Percentiles rank a stretch among this genome's conserved stretches.
These are phyloP conservation scores for Athene cunicularia DNA, from an alignment of 2,113 vertebrate species.

Conservation along the genomic window DNA sequence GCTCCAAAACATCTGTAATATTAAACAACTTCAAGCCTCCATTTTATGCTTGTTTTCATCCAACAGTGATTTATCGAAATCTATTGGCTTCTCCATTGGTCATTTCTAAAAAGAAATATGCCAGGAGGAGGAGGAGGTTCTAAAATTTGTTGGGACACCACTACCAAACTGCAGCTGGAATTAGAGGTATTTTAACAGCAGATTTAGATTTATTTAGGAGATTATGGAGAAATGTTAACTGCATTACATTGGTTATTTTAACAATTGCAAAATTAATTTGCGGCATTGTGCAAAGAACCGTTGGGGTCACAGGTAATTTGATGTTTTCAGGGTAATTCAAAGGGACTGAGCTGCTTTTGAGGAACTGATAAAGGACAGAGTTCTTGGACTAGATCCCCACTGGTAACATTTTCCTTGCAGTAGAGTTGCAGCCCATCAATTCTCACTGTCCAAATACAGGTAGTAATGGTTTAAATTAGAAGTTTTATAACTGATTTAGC, in stretches of 20 bases:
- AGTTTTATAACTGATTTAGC: conserved; percentile 59
- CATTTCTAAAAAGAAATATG: conserved; percentile 53
- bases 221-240: conserved; percentile 45
- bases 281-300: neutral
- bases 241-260: neutral
- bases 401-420: conserved; percentile 1
- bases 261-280: neutral
- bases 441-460: conserved; percentile 60
- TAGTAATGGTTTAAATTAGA: conserved; percentile 64
- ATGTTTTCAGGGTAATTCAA: neutral
- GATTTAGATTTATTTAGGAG: conserved; percentile 52
- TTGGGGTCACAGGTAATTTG: neutral
- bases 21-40: conserved; percentile 68
- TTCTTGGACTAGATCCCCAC: conserved; percentile 17
- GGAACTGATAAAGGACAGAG: neutral
- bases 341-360: conserved; percentile 4
- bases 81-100: conserved; percentile 41
- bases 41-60: conserved; percentile 62
- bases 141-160: neutral
- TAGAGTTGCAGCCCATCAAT: conserved; percentile 21
- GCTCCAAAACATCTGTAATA: conserved; percentile 65
- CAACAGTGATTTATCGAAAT: conserved; percentile 64
- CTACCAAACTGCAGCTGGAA: conserved; percentile 49
- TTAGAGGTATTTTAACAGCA: conserved; percentile 34
- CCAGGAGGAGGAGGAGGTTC: neutral